Evolutionary conservation across 2,797 vertebrate species (phyloP).

Genomic region (Lutjanus argentimaculatus): DNA sequence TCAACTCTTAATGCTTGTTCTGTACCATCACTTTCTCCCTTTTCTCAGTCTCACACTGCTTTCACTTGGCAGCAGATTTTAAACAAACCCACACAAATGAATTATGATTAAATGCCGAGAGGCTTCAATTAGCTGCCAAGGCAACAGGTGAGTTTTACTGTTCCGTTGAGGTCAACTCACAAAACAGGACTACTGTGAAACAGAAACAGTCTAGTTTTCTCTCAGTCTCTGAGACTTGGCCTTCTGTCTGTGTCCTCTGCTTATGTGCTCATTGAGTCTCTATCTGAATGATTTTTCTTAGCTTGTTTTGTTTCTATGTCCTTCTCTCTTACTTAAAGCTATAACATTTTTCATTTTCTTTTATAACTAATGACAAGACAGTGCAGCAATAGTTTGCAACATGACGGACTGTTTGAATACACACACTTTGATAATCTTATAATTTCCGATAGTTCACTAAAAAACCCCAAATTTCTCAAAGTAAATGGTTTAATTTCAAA

Average conservation of each 20-base stretch:
- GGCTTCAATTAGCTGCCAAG: slow-evolving; percentile 71
- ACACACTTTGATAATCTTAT: background rate
- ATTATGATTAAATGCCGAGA: slow-evolving; percentile 73
- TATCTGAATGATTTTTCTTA: background rate
- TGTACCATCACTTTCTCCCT: slow-evolving; percentile 17
- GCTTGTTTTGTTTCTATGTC: background rate
- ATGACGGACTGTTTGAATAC: background rate
- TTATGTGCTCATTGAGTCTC: slow-evolving; percentile 3
- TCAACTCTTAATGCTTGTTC: slow-evolving; percentile 28
- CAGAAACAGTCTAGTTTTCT: slow-evolving; percentile 42
- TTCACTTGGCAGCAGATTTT: slow-evolving; percentile 44
- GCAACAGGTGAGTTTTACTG: slow-evolving; percentile 67
- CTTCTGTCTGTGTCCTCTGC: slow-evolving; percentile 8
- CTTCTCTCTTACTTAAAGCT: background rate
- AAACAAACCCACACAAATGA: slow-evolving; percentile 75
- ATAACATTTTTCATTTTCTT: background rate
- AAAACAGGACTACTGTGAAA: slow-evolving; percentile 38
- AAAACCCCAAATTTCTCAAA: background rate
- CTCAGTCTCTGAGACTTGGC: slow-evolving; percentile 15
- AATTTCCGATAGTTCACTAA: background rate
- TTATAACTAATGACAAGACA: background rate
- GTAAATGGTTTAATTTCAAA: slow-evolving; percentile 7
- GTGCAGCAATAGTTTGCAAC: background rate
- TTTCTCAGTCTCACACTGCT: slow-evolving; percentile 7
- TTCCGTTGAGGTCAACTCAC: slow-evolving; percentile 52